Base-by-base conservation (phyloP, 2,888 invertebrate species). In the Eristalinus aeneus region DNA sequence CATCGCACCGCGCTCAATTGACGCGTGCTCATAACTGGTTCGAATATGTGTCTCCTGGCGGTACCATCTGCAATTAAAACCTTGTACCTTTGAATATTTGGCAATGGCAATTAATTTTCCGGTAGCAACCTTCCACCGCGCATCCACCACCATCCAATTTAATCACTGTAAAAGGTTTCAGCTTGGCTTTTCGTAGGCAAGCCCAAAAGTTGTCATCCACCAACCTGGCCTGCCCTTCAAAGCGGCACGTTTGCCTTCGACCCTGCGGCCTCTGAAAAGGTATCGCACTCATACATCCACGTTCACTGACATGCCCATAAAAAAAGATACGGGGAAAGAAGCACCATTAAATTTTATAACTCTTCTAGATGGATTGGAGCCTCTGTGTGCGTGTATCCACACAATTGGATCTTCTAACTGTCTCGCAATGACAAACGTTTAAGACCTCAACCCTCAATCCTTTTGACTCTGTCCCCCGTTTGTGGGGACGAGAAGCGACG, bases 161-260 rank as follows among this genome's bases (percentile, higher is more conserved):
- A 86, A 86, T 86, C 82, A 86, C 82, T 86, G 82, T 86, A 86
- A 86, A 86, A 86, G 86, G 86, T 86, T 86, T 77, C 54, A 39
- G 81, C 64, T 69, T 81, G 72, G 72, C 76, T 76, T 86, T 77
- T 77, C 76, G 27, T 63, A 77, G 73, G 10, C 76, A 64, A 73
- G 32, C 76, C 85, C 53, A 39, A 81, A 81, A 86, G 64, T 65
- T 81, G 69, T 69, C 68, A 80, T 64, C 68, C 39, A 31, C n/a
- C 68, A 22, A 39, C 56, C 9, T 2, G n/a, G 5, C 12, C 16
- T 31, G n/a, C 12, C 31, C 8, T 36, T 27, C 39, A 32, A 68
- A 69, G 12, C 61, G 12, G 27, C 56, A 56, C 65, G 64, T 36
- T 31, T 16, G n/a, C n/a, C 6, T 46, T 22, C 10, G 1, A 20